Percentiles rank a stretch among this genome's conserved stretches.
These are phyloP conservation scores for Malurus alboscapulatus DNA, from an alignment of 2,113 vertebrate species.

Conservation along the genomic window DNA sequence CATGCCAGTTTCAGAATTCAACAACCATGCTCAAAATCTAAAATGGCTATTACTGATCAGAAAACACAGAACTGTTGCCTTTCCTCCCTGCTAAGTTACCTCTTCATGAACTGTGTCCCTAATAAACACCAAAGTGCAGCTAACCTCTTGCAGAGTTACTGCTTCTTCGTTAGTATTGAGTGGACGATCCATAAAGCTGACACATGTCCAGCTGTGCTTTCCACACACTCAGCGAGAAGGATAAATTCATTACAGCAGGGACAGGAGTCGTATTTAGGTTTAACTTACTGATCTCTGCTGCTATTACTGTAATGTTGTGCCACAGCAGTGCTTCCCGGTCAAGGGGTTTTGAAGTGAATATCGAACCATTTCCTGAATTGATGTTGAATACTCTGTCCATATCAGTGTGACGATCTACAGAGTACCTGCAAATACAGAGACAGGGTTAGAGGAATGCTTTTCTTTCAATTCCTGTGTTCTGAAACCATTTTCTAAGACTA, in stretches of 20 bases:
- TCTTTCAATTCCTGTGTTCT: conserved; percentile 15
- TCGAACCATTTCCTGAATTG: conserved; percentile 89
- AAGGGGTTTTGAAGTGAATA: conserved; percentile 89
- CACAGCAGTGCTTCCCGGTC: conserved; percentile 90
- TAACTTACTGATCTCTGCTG: conserved; percentile 92
- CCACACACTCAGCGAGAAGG: not conserved
- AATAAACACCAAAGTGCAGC: not conserved
- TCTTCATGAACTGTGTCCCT: not conserved
- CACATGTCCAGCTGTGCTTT: not conserved
- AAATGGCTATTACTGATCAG: not conserved
- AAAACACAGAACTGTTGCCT: not conserved
- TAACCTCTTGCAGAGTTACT: not conserved
- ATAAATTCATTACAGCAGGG: not conserved
- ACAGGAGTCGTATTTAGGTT: not conserved
- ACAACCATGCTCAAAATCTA: not conserved
- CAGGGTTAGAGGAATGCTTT: conserved; percentile 41
- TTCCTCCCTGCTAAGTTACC: not conserved
- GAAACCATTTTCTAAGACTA: conserved; percentile 2
- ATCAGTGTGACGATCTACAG: conserved; percentile 92
- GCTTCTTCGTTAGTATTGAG: conserved; percentile 5
- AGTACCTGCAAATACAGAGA: conserved; percentile 83
- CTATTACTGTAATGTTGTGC: conserved; percentile 95
- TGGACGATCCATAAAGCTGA: not conserved
- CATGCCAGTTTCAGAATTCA: not conserved
- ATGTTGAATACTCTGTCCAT: conserved; percentile 96